Conservation (phyloP, 2,888 invertebrate genomes). For the Xylocampa areola region DNA sequence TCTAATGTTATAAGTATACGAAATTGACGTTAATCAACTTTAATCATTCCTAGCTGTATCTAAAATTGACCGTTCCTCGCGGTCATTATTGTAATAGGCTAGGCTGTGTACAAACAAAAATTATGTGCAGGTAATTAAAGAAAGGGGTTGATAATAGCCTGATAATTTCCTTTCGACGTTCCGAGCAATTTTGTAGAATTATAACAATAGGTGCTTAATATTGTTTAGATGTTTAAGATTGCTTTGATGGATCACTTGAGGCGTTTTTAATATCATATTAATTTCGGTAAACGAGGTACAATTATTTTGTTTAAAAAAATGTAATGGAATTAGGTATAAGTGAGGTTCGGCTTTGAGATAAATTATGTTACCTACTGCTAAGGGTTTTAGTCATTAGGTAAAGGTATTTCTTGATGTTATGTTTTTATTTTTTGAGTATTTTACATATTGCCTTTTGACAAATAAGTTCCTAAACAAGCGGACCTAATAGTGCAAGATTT, state of each 20-base stretch:
- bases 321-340: slow-evolving; percentile 28
- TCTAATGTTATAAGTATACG: slow-evolving; percentile 76
- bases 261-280: slow-evolving; percentile 63
- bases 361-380: not conserved
- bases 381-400: not conserved
- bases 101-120: slow-evolving; percentile 84
- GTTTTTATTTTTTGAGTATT: not conserved
- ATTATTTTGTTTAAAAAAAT: slow-evolving; percentile 43
- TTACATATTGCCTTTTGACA: no score
- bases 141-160: slow-evolving; percentile 87
- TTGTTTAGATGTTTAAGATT: slow-evolving; percentile 73
- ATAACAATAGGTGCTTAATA: slow-evolving; percentile 81
- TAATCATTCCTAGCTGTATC: slow-evolving; percentile 75
- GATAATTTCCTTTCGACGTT: slow-evolving; percentile 82
- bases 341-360: slow-evolving; percentile 21
- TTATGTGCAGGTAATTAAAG: slow-evolving; percentile 87
- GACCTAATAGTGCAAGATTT: no score
- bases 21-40: slow-evolving; percentile 84
- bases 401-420: not conserved
- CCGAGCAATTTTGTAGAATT: slow-evolving; percentile 85
- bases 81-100: slow-evolving; percentile 83
- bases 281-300: slow-evolving; percentile 57
- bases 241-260: slow-evolving; percentile 79
- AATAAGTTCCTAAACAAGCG: no score
- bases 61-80: slow-evolving; percentile 76